Conservation (phyloP, 2,113 vertebrate genomes). For the Percopsis transmontana region DNA sequence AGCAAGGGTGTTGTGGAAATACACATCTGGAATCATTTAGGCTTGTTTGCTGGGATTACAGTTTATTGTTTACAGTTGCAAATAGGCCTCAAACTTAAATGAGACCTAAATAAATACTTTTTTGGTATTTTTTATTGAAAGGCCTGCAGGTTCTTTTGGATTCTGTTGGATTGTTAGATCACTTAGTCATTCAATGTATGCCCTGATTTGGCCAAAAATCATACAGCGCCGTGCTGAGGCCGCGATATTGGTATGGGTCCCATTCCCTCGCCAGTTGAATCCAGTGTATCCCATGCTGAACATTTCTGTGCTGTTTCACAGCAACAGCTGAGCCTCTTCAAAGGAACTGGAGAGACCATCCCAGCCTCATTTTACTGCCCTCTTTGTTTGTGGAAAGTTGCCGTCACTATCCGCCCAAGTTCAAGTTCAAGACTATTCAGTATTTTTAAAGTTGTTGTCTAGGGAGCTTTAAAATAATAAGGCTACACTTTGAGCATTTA, state of each 20-base stretch:
- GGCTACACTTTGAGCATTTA: too few species aligned
- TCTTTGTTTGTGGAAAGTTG: conserved; percentile 19
- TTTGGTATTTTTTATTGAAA: too few species aligned
- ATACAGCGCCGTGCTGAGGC: neutral
- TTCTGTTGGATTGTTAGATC: neutral
- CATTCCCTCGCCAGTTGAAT: neutral
- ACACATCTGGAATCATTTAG: conserved; percentile 40
- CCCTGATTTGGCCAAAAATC: neutral
- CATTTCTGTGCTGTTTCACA: neutral
- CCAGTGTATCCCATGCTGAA: neutral
- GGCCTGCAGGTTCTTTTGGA: neutral
- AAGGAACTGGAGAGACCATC: neutral
- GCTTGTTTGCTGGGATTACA: neutral
- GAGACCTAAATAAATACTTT: too few species aligned
- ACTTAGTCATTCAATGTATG: neutral
- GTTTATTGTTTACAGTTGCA: conserved; percentile 15
- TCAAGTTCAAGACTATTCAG: neutral
- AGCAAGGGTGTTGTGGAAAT: conserved; percentile 8
- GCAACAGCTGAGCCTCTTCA: neutral
- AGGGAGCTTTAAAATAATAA: too few species aligned
- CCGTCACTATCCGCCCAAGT: neutral
- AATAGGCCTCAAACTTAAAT: conserved; percentile 5
- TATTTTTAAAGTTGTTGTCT: too few species aligned
- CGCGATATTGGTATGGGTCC: neutral
- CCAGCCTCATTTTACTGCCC: neutral